Evolutionary conservation across 2,797 vertebrate genomes (phyloP), one percentile per base, ranked within the genome.

Genomic region (Schizopygopsis pylzovi): DNA sequence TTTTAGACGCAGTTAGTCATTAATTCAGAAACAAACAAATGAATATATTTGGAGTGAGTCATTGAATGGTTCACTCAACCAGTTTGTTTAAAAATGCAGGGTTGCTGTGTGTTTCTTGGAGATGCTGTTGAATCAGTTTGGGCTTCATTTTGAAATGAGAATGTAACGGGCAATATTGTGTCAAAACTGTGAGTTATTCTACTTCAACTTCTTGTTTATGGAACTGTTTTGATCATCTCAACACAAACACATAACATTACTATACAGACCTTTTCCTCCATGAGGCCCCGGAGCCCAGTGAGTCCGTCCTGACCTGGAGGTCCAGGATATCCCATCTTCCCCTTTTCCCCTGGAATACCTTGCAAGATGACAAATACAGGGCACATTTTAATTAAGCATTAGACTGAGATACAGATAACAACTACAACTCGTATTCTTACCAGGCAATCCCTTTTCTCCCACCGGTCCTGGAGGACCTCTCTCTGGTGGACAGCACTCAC

Each of bases 401-500:
- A 61, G n/a, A 47, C 1, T 6, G 4, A 11, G 39, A 65, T 12
- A 45, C 43, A 11, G 13, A n/a, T 18, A 33, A 33, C 9, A 47
- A 47, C 41, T 65, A 49, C 73, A 65, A 41, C 54, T 85, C 13
- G 1, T 9, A 59, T 59, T 85, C 84, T 90, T 89, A 96, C 95
- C 95, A 73, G 82, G 81, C 73, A 87, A 85, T 15, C 94, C 94
- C 75, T 52, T 90, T 85, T 93, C 91, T 81, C 94, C 95, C 0
- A 88, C 91, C 22, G 95, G 95, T 78, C 97, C 98, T 33, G 89
- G 89, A 0, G 94, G 95, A 1, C 96, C 97, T 43, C n/a, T 88
- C 8, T 92, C 83, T 5, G 96, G 93, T 0, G 95, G 94, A 90
- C 98, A 99, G 90, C 98, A 99, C 88, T 96, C 97, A 82, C 98